These are phyloP conservation scores for Oncorhynchus gorbuscha DNA, from an alignment of 2,113 vertebrate species.

Conservation along the genomic window DNA sequence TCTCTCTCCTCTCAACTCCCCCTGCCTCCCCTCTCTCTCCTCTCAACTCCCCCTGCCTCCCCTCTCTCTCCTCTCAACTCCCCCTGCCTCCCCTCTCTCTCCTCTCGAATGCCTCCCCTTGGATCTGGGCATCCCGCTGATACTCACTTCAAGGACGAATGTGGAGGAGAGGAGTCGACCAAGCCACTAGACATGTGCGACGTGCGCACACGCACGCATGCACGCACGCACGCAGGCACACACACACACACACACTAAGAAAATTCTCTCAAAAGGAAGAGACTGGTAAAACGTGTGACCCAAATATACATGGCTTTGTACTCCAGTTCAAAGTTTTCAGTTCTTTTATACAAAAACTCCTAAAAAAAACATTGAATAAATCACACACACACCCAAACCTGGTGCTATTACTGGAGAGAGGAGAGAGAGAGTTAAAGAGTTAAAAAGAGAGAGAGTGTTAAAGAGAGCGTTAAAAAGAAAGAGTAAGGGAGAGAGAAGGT, in stretches of 20 bases:
- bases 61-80: background rate
- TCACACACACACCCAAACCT: slow-evolving; percentile 64
- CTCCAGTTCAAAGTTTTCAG: slow-evolving; percentile 77
- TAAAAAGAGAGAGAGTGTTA: background rate
- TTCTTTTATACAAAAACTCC: slow-evolving; percentile 71
- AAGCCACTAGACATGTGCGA: background rate
- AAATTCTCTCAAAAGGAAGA: slow-evolving; percentile 55
- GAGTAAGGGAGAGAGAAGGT: background rate
- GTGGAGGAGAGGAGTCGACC: slow-evolving; percentile 47
- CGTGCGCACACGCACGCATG: too few species aligned
- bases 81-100: slow-evolving; percentile 13
- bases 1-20: background rate
- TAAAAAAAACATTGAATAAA: slow-evolving; percentile 75
- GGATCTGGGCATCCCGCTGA: slow-evolving; percentile 69
- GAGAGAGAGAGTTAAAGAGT: slow-evolving; percentile 11
- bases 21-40: slow-evolving; percentile 13
- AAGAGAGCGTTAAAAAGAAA: background rate
- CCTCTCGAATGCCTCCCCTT: slow-evolving; percentile 24
- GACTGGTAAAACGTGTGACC: slow-evolving; percentile 65
- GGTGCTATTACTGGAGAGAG: slow-evolving; percentile 49
- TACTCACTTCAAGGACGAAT: slow-evolving; percentile 75
- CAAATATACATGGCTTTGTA: slow-evolving; percentile 79
- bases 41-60: slow-evolving; percentile 18
- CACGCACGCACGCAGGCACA: fast-evolving
- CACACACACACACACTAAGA: too few species aligned